These are phyloP conservation scores for Erinaceus europaeus DNA, from an alignment of 2,113 vertebrate species.

Conservation along the genomic window DNA sequence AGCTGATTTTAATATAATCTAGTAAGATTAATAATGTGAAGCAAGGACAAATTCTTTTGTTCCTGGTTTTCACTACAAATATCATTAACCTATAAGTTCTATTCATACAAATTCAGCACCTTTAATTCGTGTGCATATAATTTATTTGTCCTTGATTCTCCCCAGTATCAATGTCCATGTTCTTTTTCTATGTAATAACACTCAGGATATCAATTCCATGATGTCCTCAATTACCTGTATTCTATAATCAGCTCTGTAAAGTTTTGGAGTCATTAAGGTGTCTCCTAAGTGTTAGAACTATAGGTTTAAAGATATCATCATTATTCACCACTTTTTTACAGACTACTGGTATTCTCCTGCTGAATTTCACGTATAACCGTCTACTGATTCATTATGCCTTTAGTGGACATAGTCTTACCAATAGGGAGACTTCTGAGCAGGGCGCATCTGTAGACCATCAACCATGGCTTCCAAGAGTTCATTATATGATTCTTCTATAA, in stretches of 20 bases:
- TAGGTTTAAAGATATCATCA: neutral
- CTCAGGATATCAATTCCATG: neutral
- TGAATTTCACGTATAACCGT: neutral
- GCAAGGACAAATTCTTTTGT: neutral
- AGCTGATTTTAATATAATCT: neutral
- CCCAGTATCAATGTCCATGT: neutral
- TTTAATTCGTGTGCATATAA: neutral
- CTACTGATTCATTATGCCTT: neutral
- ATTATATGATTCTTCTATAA: neutral
- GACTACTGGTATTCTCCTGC: too few relatives aligned
- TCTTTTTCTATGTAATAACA: neutral
- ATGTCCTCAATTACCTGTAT: neutral
- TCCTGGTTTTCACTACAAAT: neutral
- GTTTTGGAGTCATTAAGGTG: neutral
- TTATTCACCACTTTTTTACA: neutral
- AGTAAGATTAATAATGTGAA: neutral
- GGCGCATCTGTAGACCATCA: conserved; percentile 1
- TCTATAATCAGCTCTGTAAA: neutral
- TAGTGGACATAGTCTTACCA: neutral
- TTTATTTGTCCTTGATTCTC: neutral
- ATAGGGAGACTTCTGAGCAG: neutral
- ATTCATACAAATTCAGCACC: neutral
- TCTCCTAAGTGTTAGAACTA: neutral
- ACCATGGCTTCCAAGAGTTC: conserved; percentile 33
- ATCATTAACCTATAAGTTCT: neutral